A percentile compares a stretch with the other conserved stretches of the same genome.
Conservation (phyloP, 2,797 vertebrate species). For the Emydoidea blandingii region DNA sequence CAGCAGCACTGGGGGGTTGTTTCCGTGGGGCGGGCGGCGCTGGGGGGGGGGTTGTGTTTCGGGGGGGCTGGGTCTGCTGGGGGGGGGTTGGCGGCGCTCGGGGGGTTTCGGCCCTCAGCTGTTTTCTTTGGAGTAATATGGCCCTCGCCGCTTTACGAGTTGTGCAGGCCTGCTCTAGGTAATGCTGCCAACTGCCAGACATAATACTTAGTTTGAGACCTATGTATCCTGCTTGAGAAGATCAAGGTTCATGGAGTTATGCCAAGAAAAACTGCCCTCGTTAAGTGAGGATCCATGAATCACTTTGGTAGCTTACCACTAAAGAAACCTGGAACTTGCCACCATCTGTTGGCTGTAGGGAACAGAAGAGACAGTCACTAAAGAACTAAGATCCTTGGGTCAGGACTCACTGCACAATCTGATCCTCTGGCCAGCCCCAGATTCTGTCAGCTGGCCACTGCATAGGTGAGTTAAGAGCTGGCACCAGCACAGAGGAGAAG, state of each 20-base stretch:
- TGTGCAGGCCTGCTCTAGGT: no score
- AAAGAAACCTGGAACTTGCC: constrained; percentile 72
- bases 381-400: constrained; percentile 68
- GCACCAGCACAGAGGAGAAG: constrained; percentile 27
- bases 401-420: constrained; percentile 72
- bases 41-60: no score
- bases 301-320: constrained; percentile 76
- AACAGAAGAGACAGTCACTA: constrained; percentile 53
- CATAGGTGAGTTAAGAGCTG: constrained; percentile 65
- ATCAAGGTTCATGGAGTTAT: constrained; percentile 73
- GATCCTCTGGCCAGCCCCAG: constrained; percentile 67
- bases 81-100: no score
- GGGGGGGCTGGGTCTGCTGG: no score
- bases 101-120: no score
- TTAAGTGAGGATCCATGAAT: constrained; percentile 75
- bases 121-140: no score
- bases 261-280: constrained; percentile 75
- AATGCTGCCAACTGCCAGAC: constrained; percentile 73
- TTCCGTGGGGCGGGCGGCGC: no score
- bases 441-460: constrained; percentile 66
- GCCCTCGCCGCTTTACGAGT: no score
- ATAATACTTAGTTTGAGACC: constrained; percentile 53
- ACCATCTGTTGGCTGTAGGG: constrained; percentile 70
- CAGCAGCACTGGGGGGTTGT: no score
- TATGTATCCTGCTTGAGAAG: constrained; percentile 70